Conservation (phyloP, 2,888 invertebrate species). For the Autographa gamma region DNA sequence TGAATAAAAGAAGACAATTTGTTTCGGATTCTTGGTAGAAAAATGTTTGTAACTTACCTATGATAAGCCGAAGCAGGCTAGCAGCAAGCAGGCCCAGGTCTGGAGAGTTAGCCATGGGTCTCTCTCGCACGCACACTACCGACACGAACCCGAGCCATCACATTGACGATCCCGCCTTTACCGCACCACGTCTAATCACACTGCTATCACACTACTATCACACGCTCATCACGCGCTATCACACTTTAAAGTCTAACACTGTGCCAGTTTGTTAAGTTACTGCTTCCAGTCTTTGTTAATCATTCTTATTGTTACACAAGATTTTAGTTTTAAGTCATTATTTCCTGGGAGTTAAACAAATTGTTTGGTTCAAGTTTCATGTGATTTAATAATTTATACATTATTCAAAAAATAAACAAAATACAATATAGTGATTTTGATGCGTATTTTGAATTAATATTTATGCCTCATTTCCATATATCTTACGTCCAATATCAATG, state of each 20-base stretch:
- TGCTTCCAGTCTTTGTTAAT: neutral
- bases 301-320: neutral
- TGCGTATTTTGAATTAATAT: too few relatives aligned
- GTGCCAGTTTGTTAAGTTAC: neutral
- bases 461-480: too few relatives aligned
- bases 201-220: slow-evolving; percentile 23
- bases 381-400: too few relatives aligned
- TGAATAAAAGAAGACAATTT: too few relatives aligned
- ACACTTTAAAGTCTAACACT: slow-evolving; percentile 8
- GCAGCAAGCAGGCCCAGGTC: slow-evolving; percentile 90
- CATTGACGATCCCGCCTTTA: slow-evolving; percentile 64
- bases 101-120: slow-evolving; percentile 89
- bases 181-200: slow-evolving; percentile 39
- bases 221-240: slow-evolving; percentile 18
- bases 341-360: too few relatives aligned
- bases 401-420: too few relatives aligned
- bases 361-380: too few relatives aligned
- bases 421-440: too few relatives aligned
- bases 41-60: slow-evolving; percentile 84
- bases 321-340: too few relatives aligned
- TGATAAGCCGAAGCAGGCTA: slow-evolving; percentile 90
- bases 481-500: too few relatives aligned
- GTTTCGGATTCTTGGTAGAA: neutral
- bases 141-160: slow-evolving; percentile 78
- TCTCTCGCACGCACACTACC: slow-evolving; percentile 74